Base-by-base conservation (phyloP, 1,140 invertebrate species). In the Calycopis cecrops region DNA sequence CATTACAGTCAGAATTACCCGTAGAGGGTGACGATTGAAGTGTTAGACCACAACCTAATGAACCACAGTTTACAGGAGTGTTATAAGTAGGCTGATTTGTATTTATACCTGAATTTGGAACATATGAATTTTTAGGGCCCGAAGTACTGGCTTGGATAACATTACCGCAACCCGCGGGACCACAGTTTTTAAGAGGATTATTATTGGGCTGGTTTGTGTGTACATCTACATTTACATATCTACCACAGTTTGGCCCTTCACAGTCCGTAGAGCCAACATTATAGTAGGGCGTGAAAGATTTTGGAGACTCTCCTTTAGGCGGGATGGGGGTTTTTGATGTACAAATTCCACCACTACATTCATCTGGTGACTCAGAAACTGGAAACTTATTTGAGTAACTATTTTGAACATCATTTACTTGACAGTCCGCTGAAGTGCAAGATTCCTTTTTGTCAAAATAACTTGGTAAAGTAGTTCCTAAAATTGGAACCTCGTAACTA, bases 401-500 rank as follows among this genome's bases (percentile, higher is more conserved):
- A 37, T 18, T 37, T 21, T 35, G 9, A 18, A 38, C 9, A 28
- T 16, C 40, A 21, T 47, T 42, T n/a, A 9, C 16, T 54, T 47
- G 40, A 35, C 52, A 54, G 21, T 11, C 28, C 17, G 38, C 21
- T 17, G 52, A 54, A 8, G 14, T 6, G 11, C 52, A 54, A 6
- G 28, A 16, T 44, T 14, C 33, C 33, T 35, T 47, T 34, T 35
- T 54, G 34, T 35, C 14, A 11, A 35, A 28, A 44, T 47, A 34
- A n/a, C 2, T 54, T 9, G 52, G 28, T 10, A 33, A 10, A 3
- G 11, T 18, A 47, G 55, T 34, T 34, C 59, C 68, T 48, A 71
- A 69, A 60, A 70, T 73, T 51, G 79, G 72, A 4, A 81, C 74
- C 44, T 76, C 67, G 49, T 78, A 77, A 62, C 76, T 79, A 9